phyloP scores from a whole-genome alignment of 1,140 invertebrate species.

The Neodiprion virginianus region DNA sequence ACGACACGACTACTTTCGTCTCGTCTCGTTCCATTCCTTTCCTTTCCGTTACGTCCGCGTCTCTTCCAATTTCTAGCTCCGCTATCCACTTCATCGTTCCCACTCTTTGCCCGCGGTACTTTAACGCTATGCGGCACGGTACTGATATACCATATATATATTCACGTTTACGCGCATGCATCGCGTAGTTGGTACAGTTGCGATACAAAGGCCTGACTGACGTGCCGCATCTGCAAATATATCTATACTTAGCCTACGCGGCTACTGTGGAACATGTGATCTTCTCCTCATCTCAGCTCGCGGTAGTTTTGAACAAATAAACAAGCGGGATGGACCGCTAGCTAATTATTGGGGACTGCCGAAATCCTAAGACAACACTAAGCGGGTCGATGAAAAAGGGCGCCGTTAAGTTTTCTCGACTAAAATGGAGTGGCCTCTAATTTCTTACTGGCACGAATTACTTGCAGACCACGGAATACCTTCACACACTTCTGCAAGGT shows the following conservation, averaged over 20 bases:
- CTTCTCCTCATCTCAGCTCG: not conserved
- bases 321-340: not conserved
- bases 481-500: too few species aligned
- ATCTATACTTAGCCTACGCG: not conserved
- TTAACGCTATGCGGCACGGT: slow-evolving; percentile 17
- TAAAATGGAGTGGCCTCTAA: too few species aligned
- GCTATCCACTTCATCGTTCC: not conserved
- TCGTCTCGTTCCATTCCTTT: not conserved
- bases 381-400: not conserved
- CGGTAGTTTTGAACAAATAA: slow-evolving; percentile 2
- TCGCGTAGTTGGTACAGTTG: not conserved
- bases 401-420: not conserved
- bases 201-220: not conserved
- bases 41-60: not conserved
- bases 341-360: not conserved
- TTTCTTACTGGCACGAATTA: too few species aligned
- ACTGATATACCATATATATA: too few species aligned
- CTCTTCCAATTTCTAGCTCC: not conserved
- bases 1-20: slow-evolving; percentile 30
- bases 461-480: too few species aligned
- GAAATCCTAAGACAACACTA: not conserved
- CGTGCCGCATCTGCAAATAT: not conserved
- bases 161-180: too few species aligned
- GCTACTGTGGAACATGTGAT: not conserved
- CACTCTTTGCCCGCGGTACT: slow-evolving; percentile 34